A percentile compares a stretch with the other conserved stretches of the same genome.
Conservation (phyloP, 2,888 invertebrate species). For the Aproaerema taeniolella region DNA sequence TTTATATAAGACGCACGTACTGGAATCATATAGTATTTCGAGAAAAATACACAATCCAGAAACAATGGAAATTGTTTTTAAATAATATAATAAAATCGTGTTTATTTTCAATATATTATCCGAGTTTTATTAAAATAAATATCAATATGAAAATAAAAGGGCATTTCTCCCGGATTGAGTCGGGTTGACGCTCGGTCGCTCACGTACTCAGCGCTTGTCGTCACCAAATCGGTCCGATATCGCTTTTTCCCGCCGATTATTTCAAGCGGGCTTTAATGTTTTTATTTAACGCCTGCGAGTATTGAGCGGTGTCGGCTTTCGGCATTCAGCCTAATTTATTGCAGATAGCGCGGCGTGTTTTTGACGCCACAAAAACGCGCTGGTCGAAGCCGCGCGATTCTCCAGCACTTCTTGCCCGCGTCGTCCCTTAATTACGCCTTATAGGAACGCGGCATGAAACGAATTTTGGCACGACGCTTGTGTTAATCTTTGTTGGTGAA, state of each 20-base stretch:
- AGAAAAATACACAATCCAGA: background rate
- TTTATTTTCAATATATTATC: conserved; percentile 10
- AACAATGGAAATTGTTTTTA: conserved; percentile 3
- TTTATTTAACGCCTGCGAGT: conserved; percentile 70
- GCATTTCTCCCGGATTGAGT: conserved; percentile 15
- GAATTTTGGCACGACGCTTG: conserved; percentile 13
- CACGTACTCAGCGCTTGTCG: conserved; percentile 44
- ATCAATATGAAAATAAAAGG: conserved; percentile 29
- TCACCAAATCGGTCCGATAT: conserved; percentile 67
- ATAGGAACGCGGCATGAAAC: conserved; percentile 26
- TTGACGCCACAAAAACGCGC: conserved; percentile 59
- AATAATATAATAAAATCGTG: conserved; percentile 10
- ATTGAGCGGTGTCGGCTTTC: conserved; percentile 71
- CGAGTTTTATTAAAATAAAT: conserved; percentile 19
- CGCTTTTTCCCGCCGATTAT: conserved; percentile 67
- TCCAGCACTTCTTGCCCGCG: conserved; percentile 56
- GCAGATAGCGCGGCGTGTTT: conserved; percentile 57
- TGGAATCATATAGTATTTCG: background rate
- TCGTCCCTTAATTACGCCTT: conserved; percentile 67
- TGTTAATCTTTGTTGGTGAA: conserved; percentile 18
- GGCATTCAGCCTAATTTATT: conserved; percentile 69
- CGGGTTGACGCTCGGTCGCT: conserved; percentile 8
- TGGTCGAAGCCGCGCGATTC: conserved; percentile 17
- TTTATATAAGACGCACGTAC: too few species aligned
- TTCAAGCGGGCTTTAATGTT: conserved; percentile 71